Evolutionary conservation across 1,140 invertebrate genomes (phyloP).

Genomic region (Cotesia typhae): DNA sequence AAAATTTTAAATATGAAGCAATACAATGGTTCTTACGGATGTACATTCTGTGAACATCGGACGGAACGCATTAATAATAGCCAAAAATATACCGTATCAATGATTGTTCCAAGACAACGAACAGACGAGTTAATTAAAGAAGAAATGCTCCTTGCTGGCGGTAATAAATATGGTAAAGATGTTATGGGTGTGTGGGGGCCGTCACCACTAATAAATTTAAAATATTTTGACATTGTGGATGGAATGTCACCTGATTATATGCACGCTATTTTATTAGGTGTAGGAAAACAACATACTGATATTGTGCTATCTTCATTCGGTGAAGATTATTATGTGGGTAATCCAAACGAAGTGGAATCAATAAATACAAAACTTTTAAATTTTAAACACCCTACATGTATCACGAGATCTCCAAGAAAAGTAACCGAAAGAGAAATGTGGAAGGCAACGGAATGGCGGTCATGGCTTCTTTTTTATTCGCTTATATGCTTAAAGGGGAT

Average conservation of each 20-base stretch:
- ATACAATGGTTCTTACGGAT: constrained; percentile 26
- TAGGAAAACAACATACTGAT: constrained; percentile 24
- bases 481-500: constrained; percentile 29
- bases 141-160: constrained; percentile 28
- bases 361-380: constrained; percentile 32
- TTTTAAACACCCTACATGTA: constrained; percentile 19
- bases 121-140: constrained; percentile 31
- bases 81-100: constrained; percentile 16
- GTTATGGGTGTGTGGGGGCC: constrained; percentile 37
- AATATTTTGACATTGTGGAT: constrained; percentile 35
- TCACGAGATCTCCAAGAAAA: constrained; percentile 27
- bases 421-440: constrained; percentile 20
- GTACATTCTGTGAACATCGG: constrained; percentile 32
- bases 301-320: constrained; percentile 11
- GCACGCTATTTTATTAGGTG: constrained; percentile 38
- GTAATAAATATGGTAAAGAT: constrained; percentile 1
- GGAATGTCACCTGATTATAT: constrained; percentile 41
- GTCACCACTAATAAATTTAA: constrained; percentile 37
- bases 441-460: constrained; percentile 35
- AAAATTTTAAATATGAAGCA: constrained; percentile 21
- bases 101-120: not conserved
- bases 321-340: constrained; percentile 37
- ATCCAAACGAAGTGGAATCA: constrained; percentile 13
- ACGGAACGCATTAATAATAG: not conserved
- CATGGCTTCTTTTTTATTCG: constrained; percentile 29